phyloP scores from a whole-genome alignment of 2,888 invertebrate species.

The Hirudinaria manillensis region DNA sequence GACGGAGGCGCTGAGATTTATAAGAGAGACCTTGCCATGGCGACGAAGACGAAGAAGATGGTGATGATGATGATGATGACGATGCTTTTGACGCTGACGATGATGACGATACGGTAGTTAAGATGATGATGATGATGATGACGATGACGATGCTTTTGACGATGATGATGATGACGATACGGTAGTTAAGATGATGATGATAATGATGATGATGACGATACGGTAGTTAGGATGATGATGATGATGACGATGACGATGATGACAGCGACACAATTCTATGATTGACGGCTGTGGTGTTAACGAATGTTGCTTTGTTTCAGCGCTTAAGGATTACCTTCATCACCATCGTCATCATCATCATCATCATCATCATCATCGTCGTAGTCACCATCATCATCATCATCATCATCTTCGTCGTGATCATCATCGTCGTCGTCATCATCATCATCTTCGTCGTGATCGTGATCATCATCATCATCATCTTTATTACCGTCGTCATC shows the following conservation, averaged over 20 bases:
- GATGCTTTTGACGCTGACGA: neutral
- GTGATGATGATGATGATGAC: conserved; percentile 5
- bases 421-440: conserved; percentile 18
- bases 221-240: neutral
- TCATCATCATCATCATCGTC: conserved; percentile 20
- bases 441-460: conserved; percentile 16
- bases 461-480: conserved; percentile 18
- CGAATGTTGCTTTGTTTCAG: too few species aligned
- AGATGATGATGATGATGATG: conserved; percentile 3
- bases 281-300: too few species aligned
- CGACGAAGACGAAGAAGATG: neutral
- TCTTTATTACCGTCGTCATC: neutral
- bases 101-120: neutral
- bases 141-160: conserved; percentile 4
- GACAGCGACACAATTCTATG: neutral
- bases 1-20: too few species aligned
- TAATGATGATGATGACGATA: neutral
- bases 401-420: neutral
- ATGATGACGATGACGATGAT: conserved; percentile 3
- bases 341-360: conserved; percentile 21
- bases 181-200: neutral
- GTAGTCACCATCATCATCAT: too few species aligned
- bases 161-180: neutral
- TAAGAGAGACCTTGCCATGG: neutral
- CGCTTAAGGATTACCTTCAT: neutral